A percentile compares a stretch with the other conserved stretches of the same genome.
Conservation (phyloP, 1,140 invertebrate genomes). For the Antheraea mylitta region DNA sequence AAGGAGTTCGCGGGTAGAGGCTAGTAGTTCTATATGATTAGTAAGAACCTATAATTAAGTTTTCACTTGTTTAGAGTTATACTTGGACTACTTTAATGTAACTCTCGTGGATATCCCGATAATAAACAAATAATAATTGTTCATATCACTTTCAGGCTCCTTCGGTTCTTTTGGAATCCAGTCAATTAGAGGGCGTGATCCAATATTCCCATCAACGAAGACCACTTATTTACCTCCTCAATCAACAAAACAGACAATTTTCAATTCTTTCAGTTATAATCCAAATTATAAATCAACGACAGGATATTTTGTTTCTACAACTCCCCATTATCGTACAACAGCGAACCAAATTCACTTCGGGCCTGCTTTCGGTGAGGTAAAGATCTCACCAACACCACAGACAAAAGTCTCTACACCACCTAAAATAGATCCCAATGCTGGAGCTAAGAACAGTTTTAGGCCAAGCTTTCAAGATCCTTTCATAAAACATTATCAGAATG, state of each 20-base stretch:
- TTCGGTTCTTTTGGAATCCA: conserved; percentile 73
- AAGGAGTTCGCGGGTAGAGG: too few relatives aligned
- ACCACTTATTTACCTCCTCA: conserved; percentile 55
- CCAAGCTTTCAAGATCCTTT: conserved; percentile 74
- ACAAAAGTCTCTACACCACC: conserved; percentile 47
- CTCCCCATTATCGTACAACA: conserved; percentile 56
- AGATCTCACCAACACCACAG: conserved; percentile 47
- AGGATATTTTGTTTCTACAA: conserved; percentile 49
- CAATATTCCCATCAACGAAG: conserved; percentile 53
- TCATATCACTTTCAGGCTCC: conserved; percentile 58
- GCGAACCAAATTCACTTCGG: conserved; percentile 49
- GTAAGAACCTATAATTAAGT: background rate
- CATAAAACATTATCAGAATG: conserved; percentile 46
- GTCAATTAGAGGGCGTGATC: conserved; percentile 67
- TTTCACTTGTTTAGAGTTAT: too few relatives aligned
- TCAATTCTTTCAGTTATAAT: conserved; percentile 62
- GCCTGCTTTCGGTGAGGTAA: conserved; percentile 53
- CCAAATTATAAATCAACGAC: conserved; percentile 59
- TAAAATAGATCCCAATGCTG: conserved; percentile 66
- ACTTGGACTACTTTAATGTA: too few relatives aligned
- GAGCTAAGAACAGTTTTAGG: conserved; percentile 58
- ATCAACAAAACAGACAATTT: conserved; percentile 59
- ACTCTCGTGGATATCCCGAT: background rate
- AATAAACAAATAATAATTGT: background rate
- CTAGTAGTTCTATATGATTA: background rate